Evolutionary conservation across 2,113 vertebrate genomes (phyloP).

Genomic region (Brachirus orientalis): DNA sequence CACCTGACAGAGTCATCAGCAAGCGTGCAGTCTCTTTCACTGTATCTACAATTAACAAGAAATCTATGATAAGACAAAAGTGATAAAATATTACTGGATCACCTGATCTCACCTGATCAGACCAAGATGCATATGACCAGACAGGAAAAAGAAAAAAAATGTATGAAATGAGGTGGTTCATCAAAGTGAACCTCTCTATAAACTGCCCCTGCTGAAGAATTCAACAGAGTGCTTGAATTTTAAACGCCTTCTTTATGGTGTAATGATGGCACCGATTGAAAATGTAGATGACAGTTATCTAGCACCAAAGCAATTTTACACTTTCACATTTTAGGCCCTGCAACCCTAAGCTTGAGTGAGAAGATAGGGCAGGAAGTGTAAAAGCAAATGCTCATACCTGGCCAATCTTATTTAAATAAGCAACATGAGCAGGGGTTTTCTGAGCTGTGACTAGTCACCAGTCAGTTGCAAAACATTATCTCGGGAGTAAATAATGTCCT

Average conservation of each 20-base stretch:
- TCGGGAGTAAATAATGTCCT: constrained; percentile 83
- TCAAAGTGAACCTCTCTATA: too few relatives aligned
- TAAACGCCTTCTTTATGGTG: constrained; percentile 62
- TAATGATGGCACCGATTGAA: constrained; percentile 66
- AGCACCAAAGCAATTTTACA: constrained; percentile 76
- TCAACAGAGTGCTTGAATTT: constrained; percentile 62
- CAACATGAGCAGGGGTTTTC: constrained; percentile 74
- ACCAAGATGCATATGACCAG: constrained; percentile 20
- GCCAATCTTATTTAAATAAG: constrained; percentile 79
- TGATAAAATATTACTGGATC: constrained; percentile 38
- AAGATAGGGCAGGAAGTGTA: constrained; percentile 65
- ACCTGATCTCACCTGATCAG: constrained; percentile 10
- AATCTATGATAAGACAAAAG: constrained; percentile 53
- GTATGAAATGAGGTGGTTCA: constrained; percentile 11
- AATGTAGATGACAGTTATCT: constrained; percentile 68
- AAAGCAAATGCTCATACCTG: constrained; percentile 68
- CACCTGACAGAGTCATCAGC: constrained; percentile 64
- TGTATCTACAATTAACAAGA: constrained; percentile 68
- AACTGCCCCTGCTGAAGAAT: too few relatives aligned
- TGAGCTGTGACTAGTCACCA: constrained; percentile 70
- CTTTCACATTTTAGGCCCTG: constrained; percentile 68
- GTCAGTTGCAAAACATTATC: constrained; percentile 79
- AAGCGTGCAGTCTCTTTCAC: constrained; percentile 62
- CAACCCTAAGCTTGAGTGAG: constrained; percentile 68
- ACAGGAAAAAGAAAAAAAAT: constrained; percentile 2